Percentiles rank a stretch among this genome's conserved stretches.
phyloP scores from a whole-genome alignment of 2,888 invertebrate species.

The Punctoribates punctum region DNA sequence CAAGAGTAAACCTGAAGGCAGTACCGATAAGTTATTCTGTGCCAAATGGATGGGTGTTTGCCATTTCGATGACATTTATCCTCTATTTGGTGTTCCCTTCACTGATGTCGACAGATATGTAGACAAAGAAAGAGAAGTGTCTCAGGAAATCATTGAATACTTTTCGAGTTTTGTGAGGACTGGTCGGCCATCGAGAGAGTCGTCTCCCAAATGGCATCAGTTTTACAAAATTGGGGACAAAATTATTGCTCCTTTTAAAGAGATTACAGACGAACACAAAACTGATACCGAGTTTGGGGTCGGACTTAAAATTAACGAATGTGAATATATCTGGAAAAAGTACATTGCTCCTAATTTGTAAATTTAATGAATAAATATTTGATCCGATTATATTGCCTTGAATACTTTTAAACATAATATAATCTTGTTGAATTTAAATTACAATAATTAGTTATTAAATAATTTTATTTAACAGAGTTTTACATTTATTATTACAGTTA shows the following conservation, averaged over 20 bases:
- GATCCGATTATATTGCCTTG: too few species aligned
- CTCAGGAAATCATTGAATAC: constrained; percentile 23
- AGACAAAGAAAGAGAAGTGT: constrained; percentile 31
- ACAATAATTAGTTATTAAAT: too few species aligned
- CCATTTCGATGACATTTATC: constrained; percentile 35
- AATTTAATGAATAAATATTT: too few species aligned
- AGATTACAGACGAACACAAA: constrained; percentile 6
- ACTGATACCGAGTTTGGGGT: not conserved
- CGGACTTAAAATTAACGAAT: not conserved
- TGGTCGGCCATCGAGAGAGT: too few species aligned
- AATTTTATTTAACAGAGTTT: too few species aligned
- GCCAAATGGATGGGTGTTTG: constrained; percentile 24
- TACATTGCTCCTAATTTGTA: too few species aligned
- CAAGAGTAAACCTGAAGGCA: not conserved
- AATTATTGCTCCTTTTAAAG: constrained; percentile 33
- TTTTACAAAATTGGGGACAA: not conserved
- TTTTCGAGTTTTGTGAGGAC: constrained; percentile 28
- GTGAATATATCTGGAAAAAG: constrained; percentile 6
- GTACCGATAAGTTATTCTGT: not conserved
- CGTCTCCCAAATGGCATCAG: constrained; percentile 14
- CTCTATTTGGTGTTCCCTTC: constrained; percentile 35
- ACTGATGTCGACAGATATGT: not conserved
- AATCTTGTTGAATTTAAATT: too few species aligned
- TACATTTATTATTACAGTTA: too few species aligned
- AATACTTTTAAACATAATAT: too few species aligned